Base-by-base conservation (phyloP, 1,140 invertebrate genomes). In the Pomphorhynchus laevis region DNA sequence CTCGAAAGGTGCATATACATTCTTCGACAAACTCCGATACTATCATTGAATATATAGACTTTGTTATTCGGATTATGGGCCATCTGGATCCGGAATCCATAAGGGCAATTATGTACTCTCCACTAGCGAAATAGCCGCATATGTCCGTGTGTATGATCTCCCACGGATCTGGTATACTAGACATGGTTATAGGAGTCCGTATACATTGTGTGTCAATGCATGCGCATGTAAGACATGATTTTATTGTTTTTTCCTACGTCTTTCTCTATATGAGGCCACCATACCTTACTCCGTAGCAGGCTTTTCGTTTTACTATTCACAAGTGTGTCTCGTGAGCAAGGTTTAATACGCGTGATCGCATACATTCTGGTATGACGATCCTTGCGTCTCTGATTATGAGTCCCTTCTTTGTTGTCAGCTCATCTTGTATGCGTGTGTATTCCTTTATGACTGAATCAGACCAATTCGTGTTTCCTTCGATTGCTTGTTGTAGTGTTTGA, bases 261-360 rank as follows among this genome's bases (percentile, higher is more conserved):
- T 1, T 14, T 16, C 20, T 47, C 46, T n/a, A 47, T 47, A 2
- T 29, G 24, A 12, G 46, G 46, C 38, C 44, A 48, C 46, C 46
- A 47, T 12, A 35, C 45, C 14, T 36, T 34, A 20, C 33, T 31
- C 23, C 43, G 36, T 4, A 45, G 23, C 4, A 43, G 14, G 16
- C 45, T 34, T 25, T 48, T 47, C 1, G 46, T 47, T 33, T 40
- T 4, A 47, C 46, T n/a, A 46, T 32, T 1, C 46, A 44, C 18
- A 46, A 34, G 33, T 47, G 46, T 24, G 43, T 32, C 17, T 32
- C 33, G 20, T 48, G 49, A 5, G 38, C 38, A 31, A 39, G 24
- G 20, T 33, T 39, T 31, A 39, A 18, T 8, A 23, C 38, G 14
- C 5, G 4, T 14, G 8, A 9, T 34, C 29, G 24, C 5, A 39